Evolutionary conservation across 2,888 invertebrate species (phyloP).

Genomic region (Ptilodon capucinus): DNA sequence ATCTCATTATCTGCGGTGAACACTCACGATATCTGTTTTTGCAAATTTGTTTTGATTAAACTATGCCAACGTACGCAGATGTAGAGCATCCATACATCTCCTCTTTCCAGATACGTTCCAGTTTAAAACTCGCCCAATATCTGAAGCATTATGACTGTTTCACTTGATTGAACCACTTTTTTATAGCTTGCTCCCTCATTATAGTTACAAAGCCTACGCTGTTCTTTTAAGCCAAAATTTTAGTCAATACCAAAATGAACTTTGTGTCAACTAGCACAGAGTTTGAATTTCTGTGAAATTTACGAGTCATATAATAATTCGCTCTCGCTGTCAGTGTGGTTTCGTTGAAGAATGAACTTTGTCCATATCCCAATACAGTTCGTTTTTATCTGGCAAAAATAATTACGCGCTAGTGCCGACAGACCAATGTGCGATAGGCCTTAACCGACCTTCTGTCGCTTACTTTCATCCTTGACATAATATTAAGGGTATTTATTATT

Average conservation of each 20-base stretch:
- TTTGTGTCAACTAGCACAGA: no score
- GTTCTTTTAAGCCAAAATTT: constrained; percentile 23
- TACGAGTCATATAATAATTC: no score
- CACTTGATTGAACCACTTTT: constrained; percentile 35
- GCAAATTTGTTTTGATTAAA: constrained; percentile 39
- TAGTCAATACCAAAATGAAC: no score
- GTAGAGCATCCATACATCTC: constrained; percentile 11
- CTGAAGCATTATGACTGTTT: constrained; percentile 23
- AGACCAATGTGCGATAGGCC: no score
- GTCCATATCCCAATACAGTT: no score
- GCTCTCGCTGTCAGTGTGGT: no score
- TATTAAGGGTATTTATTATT: not conserved
- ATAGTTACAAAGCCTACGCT: constrained; percentile 28
- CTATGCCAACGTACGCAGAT: constrained; percentile 18
- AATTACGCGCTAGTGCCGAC: no score
- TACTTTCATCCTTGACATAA: not conserved
- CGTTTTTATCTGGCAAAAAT: no score
- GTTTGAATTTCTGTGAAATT: no score
- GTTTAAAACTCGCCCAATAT: constrained; percentile 20
- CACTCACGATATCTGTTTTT: constrained; percentile 32
- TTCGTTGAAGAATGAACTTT: no score
- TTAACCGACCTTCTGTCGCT: not conserved
- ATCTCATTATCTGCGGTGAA: constrained; percentile 33
- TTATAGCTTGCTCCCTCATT: constrained; percentile 18
- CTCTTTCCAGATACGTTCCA: constrained; percentile 12